A percentile compares a stretch with the other conserved stretches of the same genome.
Evolutionary conservation across 2,888 invertebrate genomes (phyloP).

Genomic region (Ypsolopha scabrella): DNA sequence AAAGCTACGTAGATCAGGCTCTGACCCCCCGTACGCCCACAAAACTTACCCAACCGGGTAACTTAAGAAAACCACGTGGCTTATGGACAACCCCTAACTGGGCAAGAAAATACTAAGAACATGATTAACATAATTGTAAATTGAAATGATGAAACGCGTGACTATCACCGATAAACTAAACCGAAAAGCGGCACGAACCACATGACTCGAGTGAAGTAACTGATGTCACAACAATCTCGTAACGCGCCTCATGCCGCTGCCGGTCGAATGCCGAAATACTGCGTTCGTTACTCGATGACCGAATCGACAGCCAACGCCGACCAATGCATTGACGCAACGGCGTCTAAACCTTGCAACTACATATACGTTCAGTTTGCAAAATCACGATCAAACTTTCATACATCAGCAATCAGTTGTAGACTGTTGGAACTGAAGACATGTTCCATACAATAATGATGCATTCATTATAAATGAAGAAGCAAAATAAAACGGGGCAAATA

Average conservation of each 20-base stretch:
- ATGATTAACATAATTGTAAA: no score
- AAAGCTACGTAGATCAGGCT: no score
- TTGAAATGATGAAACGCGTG: no score
- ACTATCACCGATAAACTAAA: background rate
- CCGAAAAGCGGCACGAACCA: background rate
- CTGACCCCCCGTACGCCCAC: no score
- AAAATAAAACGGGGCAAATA: no score
- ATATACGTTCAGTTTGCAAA: background rate
- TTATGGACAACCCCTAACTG: no score
- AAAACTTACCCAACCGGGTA: no score
- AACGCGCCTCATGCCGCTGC: background rate
- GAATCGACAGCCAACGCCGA: background rate
- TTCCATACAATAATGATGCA: background rate
- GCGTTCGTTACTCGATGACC: background rate
- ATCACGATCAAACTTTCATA: background rate
- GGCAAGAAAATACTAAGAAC: no score
- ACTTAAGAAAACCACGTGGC: no score
- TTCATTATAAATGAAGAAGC: no score
- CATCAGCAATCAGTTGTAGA: background rate
- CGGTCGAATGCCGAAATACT: background rate
- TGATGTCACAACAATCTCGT: background rate
- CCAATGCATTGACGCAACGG: background rate
- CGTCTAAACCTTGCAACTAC: background rate
- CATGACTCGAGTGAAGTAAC: background rate
- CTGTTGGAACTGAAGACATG: background rate